phyloP scores from a whole-genome alignment of 2,797 vertebrate genomes.

The Champsocephalus esox region DNA sequence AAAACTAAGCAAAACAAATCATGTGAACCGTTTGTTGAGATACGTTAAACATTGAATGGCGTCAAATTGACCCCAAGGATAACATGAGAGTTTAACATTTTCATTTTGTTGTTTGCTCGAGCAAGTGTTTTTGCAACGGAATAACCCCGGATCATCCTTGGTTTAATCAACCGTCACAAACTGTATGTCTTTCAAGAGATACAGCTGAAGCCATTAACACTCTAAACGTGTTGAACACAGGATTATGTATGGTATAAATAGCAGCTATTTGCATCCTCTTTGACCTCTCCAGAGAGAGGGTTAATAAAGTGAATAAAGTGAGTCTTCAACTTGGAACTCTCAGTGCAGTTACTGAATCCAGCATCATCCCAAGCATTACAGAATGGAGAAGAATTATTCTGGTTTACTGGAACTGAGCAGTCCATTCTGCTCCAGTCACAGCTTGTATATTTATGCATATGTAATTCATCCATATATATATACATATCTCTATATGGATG shows the following conservation, averaged over 20 bases:
- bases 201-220: not conserved
- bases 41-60: too few species aligned
- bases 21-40: too few species aligned
- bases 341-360: slow-evolving; percentile 26
- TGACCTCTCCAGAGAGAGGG: not conserved
- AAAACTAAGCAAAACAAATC: too few species aligned
- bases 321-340: slow-evolving; percentile 10
- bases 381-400: slow-evolving; percentile 30
- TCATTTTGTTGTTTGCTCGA: not conserved
- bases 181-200: not conserved
- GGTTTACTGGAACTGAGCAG: slow-evolving; percentile 6
- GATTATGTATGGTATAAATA: not conserved
- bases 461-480: not conserved
- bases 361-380: not conserved
- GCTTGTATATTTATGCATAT: slow-evolving; percentile 15
- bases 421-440: slow-evolving; percentile 18
- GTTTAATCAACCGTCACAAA: not conserved
- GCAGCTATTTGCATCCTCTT: slow-evolving; percentile 2
- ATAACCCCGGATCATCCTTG: not conserved
- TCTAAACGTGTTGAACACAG: not conserved
- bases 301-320: slow-evolving; percentile 3
- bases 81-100: not conserved
- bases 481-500: slow-evolving; percentile 35
- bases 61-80: too few species aligned
- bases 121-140: not conserved